Conservation (phyloP, 92 coral and sea anemone species). For the Metridium senile region DNA sequence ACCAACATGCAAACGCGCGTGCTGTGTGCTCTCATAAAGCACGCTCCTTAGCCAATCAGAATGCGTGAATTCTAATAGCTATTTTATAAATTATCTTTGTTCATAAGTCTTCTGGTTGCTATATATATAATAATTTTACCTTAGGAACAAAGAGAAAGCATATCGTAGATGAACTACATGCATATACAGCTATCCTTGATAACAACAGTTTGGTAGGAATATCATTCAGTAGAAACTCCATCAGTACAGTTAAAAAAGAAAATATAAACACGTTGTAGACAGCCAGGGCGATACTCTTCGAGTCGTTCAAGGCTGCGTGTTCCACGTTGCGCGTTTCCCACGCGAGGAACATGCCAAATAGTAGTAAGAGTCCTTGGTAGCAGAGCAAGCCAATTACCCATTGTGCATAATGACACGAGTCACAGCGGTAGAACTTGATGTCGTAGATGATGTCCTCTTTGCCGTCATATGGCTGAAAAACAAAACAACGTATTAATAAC, state of each 20-base stretch:
- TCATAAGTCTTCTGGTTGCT: too few relatives aligned
- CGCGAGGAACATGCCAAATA: slow-evolving; percentile 86
- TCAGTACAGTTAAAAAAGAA: slow-evolving; percentile 60
- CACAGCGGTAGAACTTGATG: slow-evolving; percentile 53
- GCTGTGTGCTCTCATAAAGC: too few relatives aligned
- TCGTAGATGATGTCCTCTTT: slow-evolving; percentile 55
- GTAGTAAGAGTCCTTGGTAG: slow-evolving; percentile 71
- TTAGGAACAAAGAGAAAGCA: slow-evolving; percentile 73
- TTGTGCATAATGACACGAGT: slow-evolving; percentile 42
- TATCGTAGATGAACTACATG: slow-evolving; percentile 72
- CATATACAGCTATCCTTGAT: slow-evolving; percentile 46
- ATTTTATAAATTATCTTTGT: too few relatives aligned
- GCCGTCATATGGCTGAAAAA: slow-evolving; percentile 41
- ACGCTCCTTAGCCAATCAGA: too few relatives aligned
- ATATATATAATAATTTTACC: too few relatives aligned
- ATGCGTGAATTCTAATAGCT: too few relatives aligned
- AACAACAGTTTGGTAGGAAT: slow-evolving; percentile 43
- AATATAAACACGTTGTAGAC: slow-evolving; percentile 88
- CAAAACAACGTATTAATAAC: background rate
- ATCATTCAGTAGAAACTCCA: slow-evolving; percentile 41
- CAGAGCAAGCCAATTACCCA: slow-evolving; percentile 71
- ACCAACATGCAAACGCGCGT: too few relatives aligned
- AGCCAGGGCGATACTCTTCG: slow-evolving; percentile 80
- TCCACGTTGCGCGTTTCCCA: slow-evolving; percentile 87
- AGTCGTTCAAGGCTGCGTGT: slow-evolving; percentile 75